Conservation (phyloP, 2,888 invertebrate species). For the Liopterus haemorrhoidalis region DNA sequence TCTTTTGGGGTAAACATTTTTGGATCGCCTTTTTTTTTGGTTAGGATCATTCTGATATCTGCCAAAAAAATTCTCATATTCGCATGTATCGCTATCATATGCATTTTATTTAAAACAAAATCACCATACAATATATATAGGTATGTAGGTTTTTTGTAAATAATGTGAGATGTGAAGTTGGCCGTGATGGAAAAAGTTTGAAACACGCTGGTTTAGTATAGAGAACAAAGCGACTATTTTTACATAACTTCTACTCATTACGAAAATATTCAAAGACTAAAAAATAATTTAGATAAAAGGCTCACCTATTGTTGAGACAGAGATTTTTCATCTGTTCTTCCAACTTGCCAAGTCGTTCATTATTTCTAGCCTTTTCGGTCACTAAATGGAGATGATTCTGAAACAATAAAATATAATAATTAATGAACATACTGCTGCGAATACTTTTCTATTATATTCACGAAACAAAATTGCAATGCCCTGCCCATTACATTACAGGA, state of each 20-base stretch:
- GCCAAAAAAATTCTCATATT: too few relatives aligned
- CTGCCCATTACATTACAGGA: too few relatives aligned
- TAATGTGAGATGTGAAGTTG: background rate
- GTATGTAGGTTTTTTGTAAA: background rate
- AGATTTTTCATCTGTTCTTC: constrained; percentile 59
- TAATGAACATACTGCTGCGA: too few relatives aligned
- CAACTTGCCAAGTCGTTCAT: constrained; percentile 60
- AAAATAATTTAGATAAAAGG: constrained; percentile 5
- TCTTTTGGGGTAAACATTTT: too few relatives aligned
- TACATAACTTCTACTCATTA: constrained; percentile 3
- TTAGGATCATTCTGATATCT: too few relatives aligned
- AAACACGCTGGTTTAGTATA: background rate
- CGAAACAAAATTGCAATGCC: too few relatives aligned
- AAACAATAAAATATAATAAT: constrained; percentile 36
- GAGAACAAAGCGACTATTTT: constrained; percentile 10
- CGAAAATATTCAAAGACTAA: constrained; percentile 6
- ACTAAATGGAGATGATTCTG: constrained; percentile 63
- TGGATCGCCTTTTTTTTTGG: too few relatives aligned
- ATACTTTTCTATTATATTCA: too few relatives aligned
- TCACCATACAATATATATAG: too few relatives aligned
- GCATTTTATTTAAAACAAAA: too few relatives aligned
- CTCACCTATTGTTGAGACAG: constrained; percentile 28
- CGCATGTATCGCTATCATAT: too few relatives aligned
- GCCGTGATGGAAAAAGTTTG: background rate
- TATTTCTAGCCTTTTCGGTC: constrained; percentile 59